These are phyloP conservation scores for Drosophila burlai DNA, from an alignment of 1,140 invertebrate genomes.

Conservation along the genomic window DNA sequence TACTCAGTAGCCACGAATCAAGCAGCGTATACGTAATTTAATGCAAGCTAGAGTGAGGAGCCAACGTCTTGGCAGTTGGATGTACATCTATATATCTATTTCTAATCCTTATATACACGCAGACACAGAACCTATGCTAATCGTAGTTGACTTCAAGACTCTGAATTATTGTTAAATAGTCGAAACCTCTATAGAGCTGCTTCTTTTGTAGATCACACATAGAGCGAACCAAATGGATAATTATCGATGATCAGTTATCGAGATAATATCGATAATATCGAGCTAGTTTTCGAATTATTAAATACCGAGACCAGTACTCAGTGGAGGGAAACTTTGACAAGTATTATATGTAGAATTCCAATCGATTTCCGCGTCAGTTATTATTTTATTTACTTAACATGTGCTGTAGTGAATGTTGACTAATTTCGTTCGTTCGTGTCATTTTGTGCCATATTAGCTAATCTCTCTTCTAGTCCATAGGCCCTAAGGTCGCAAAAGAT, in stretches of 20 bases:
- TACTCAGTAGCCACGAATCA: constrained; percentile 43
- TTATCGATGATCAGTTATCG: constrained; percentile 19
- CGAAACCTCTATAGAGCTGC: constrained; percentile 62
- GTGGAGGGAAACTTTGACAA: constrained; percentile 70
- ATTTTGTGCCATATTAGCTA: constrained; percentile 76
- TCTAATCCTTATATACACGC: constrained; percentile 26
- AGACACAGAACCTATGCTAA: constrained; percentile 36
- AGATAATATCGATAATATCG: constrained; percentile 11
- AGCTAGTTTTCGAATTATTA: constrained; percentile 31
- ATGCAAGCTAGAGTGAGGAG: constrained; percentile 37
- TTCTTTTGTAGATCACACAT: constrained; percentile 58
- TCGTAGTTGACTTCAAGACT: constrained; percentile 73
- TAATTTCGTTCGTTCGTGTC: constrained; percentile 70
- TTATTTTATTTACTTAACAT: constrained; percentile 68
- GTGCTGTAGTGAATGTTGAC: constrained; percentile 78
- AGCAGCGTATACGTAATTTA: constrained; percentile 50
- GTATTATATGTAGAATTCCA: constrained; percentile 83
- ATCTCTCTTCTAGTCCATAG: constrained; percentile 51
- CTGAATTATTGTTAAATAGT: constrained; percentile 68
- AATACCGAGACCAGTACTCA: constrained; percentile 79
- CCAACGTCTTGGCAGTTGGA: constrained; percentile 32
- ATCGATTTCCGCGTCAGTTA: constrained; percentile 44
- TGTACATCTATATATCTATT: constrained; percentile 52
- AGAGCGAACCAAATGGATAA: constrained; percentile 41
- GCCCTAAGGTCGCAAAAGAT: constrained; percentile 44